phyloP scores from a whole-genome alignment of 2,888 invertebrate species.

The Tridacna gigas region DNA sequence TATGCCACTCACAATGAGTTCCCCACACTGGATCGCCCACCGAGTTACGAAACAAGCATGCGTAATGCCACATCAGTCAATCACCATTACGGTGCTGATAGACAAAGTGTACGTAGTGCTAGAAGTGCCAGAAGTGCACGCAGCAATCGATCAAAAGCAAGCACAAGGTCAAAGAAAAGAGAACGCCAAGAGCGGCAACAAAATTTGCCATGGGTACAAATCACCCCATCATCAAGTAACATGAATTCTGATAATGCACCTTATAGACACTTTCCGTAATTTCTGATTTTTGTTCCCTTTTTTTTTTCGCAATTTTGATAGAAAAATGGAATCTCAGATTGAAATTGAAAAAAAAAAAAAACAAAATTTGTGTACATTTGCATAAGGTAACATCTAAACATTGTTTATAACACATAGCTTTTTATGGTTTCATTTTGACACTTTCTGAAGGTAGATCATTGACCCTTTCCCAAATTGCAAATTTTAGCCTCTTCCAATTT shows the following conservation, averaged over 20 bases:
- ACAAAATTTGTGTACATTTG: no score
- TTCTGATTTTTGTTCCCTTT: no score
- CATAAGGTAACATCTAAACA: no score
- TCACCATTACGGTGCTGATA: slow-evolving; percentile 71
- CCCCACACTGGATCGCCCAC: slow-evolving; percentile 74
- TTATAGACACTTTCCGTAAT: slow-evolving; percentile 67
- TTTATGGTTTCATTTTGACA: no score
- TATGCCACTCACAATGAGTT: slow-evolving; percentile 45
- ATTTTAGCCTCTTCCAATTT: no score
- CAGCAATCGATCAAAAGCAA: slow-evolving; percentile 73
- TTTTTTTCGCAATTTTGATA: no score
- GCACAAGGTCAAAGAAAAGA: slow-evolving; percentile 53
- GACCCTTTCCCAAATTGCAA: no score
- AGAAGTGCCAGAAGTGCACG: slow-evolving; percentile 76
- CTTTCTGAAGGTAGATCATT: no score
- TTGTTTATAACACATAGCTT: no score
- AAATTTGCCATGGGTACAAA: slow-evolving; percentile 81
- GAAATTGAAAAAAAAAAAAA: no score
- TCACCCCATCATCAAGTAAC: slow-evolving; percentile 74
- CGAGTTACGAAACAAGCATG: slow-evolving; percentile 80
- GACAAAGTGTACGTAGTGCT: slow-evolving; percentile 72
- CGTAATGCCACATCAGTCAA: slow-evolving; percentile 68
- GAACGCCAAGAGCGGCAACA: slow-evolving; percentile 66
- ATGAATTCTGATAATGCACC: slow-evolving; percentile 51
- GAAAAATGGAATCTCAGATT: no score